A percentile compares a stretch with the other conserved stretches of the same genome.
These are phyloP conservation scores for Pithys albifrons DNA, from an alignment of 2,113 vertebrate genomes.

Conservation along the genomic window DNA sequence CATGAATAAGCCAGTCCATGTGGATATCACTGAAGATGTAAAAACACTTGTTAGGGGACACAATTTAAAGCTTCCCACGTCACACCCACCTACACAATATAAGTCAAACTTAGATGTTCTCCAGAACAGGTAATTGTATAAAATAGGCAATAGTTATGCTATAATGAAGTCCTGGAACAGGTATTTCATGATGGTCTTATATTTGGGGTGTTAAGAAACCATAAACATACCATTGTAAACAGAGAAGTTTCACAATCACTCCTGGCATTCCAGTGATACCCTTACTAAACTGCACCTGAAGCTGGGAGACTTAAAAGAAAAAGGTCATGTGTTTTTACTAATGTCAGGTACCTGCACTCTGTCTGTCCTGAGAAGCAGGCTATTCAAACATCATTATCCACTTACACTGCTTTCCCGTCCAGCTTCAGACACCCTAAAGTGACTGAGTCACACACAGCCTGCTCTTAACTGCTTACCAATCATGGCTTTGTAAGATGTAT, in stretches of 20 bases:
- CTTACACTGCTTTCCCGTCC: not conserved
- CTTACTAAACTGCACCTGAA: not conserved
- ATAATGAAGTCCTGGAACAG: not conserved
- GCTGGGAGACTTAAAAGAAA: not conserved
- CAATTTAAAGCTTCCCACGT: conserved; percentile 81
- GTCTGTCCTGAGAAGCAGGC: not conserved
- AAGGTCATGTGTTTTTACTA: not conserved
- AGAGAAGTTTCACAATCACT: not conserved
- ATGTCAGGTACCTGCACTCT: not conserved
- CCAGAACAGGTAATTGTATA: conserved; percentile 75
- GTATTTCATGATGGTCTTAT: not conserved
- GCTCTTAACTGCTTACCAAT: not conserved
- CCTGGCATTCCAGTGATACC: not conserved
- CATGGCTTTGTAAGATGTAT: not conserved
- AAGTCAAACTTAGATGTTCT: conserved; percentile 74
- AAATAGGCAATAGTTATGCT: not conserved
- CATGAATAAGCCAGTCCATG: conserved; percentile 67
- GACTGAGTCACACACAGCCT: not conserved
- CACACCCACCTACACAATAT: conserved; percentile 77
- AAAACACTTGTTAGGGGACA: conserved; percentile 55
- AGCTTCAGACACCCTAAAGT: not conserved
- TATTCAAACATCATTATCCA: not conserved
- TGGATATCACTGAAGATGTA: conserved; percentile 68
- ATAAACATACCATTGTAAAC: not conserved
- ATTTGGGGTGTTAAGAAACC: not conserved